A percentile compares a stretch with the other conserved stretches of the same genome.
Evolutionary conservation across 2,113 vertebrate species (phyloP).

Genomic region (zebrafish (Danio rerio)): GRCz12tu NC_133181.1:26330501-26331000

Average conservation of each 20-base stretch:
- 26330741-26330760: background rate
- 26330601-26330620: constrained; percentile 48
- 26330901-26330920: background rate
- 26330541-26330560: constrained; percentile 56
- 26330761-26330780: background rate
- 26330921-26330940: constrained; percentile 3
- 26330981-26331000: background rate
- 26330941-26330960: background rate
- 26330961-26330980: background rate
- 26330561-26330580: constrained; percentile 59
- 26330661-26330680: background rate
- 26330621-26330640: constrained; percentile 69
- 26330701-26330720: background rate
- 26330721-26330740: background rate
- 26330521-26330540: constrained; percentile 54
- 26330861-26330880: background rate
- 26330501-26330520: constrained; percentile 56
- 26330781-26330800: background rate
- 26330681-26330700: background rate
- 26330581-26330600: constrained; percentile 55
- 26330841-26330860: background rate
- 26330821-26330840: background rate
- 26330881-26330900: constrained; percentile 3
- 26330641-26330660: background rate
- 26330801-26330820: background rate